These are phyloP conservation scores for Cynopterus brachyotis DNA, from an alignment of 2,113 vertebrate species.

Conservation along the genomic window DNA sequence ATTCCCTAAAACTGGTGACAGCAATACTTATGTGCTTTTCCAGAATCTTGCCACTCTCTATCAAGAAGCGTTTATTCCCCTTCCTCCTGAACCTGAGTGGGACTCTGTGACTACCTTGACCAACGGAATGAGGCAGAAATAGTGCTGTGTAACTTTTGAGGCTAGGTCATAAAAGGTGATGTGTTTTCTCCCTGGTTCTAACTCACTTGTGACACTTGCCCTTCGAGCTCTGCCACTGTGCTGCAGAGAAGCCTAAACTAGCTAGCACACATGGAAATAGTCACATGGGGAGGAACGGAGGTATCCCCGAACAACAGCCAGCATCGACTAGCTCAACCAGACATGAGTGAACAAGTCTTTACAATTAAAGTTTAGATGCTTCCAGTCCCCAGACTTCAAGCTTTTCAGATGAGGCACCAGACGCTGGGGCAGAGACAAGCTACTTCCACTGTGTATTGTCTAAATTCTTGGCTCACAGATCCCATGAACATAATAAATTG, in stretches of 20 bases:
- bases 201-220: background rate
- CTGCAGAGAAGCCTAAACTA: background rate
- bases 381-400: background rate
- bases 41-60: background rate
- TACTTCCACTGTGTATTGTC: too few species aligned
- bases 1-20: background rate
- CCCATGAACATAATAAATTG: background rate
- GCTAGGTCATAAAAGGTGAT: background rate
- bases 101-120: background rate
- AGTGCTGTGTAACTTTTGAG: background rate
- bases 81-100: background rate
- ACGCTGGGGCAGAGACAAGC: background rate
- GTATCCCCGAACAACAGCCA: background rate
- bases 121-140: background rate
- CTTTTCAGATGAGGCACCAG: background rate
- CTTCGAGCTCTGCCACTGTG: background rate
- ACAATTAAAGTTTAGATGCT: background rate
- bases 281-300: background rate
- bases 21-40: background rate
- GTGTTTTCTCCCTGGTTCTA: background rate
- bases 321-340: background rate
- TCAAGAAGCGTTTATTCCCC: background rate
- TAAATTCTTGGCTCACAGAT: background rate
- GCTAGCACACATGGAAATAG: background rate
- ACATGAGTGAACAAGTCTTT: background rate